Evolutionary conservation across 2,113 vertebrate genomes (phyloP).

Genomic region (Clarias batrachus): DNA sequence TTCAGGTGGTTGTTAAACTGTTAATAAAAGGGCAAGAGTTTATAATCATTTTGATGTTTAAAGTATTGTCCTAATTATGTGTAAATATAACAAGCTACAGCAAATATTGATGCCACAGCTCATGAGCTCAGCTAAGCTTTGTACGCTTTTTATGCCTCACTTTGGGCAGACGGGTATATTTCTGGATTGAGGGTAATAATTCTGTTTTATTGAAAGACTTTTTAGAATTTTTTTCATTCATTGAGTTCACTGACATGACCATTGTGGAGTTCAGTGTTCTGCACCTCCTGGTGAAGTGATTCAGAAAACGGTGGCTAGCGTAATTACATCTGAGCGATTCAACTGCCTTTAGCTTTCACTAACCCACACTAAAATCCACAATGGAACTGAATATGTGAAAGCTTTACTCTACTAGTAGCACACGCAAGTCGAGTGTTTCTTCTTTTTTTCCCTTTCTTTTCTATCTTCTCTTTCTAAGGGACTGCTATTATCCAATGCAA

Average conservation of each 20-base stretch:
- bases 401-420: conserved; percentile 14
- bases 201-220: conserved; percentile 33
- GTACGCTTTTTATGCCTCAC: not conserved
- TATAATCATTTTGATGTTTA: conserved; percentile 41
- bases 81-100: conserved; percentile 33
- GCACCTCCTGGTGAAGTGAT: conserved; percentile 15
- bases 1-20: conserved; percentile 34
- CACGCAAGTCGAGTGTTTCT: conserved; percentile 23
- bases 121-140: not conserved
- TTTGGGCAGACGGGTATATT: not conserved
- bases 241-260: conserved; percentile 2
- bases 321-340: conserved; percentile 42
- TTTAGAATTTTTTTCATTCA: not conserved
- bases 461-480: conserved; percentile 12
- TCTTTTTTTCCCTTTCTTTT: not conserved
- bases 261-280: conserved; percentile 18
- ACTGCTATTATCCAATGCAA: conserved; percentile 50
- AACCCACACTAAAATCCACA: conserved; percentile 13
- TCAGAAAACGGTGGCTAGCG: conserved; percentile 26
- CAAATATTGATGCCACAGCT: not conserved
- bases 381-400: conserved; percentile 41
- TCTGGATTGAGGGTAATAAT: conserved; percentile 27
- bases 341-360: conserved; percentile 6
- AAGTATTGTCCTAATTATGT: conserved; percentile 44
- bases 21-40: conserved; percentile 30